Evolutionary conservation across 1,140 invertebrate species (phyloP), one percentile per base, ranked within the genome.

Genomic region (Pectinophora gossypiella): DNA sequence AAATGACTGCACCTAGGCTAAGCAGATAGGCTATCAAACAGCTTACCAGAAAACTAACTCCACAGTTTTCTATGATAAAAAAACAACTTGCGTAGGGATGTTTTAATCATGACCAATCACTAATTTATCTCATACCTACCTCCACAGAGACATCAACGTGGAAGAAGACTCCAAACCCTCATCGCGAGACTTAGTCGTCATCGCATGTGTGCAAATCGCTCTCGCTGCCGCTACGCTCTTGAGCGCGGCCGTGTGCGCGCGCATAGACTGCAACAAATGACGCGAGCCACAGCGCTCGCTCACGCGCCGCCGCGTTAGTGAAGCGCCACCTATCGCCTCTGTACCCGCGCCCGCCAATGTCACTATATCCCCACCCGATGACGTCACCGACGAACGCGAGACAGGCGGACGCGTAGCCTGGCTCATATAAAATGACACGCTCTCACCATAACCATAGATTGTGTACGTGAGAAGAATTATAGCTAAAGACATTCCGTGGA

Each of bases 201-300:
- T 86, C 38, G 83, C 81, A 4, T 72, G 69, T 40, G 73, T 86
- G 4, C 83, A 86, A 64, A 85, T 83, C 49, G 65, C 66, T 7
- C 58, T 86, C 0, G 77, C 81, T 1, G 58, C 54, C 12, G 66
- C 78, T 0, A 85, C 83, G 2, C 64, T 87, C 0, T 47, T 83
- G 1, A 84, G 75, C 56, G 78, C 78, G 0, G 72, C 72, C 2
- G 55, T 82, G 4, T 83, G 76, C 56, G 75, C 72, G 0, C 64
- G 75, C 10, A 85, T 84, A 32, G 80, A 83, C 59, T 77, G 68
- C 40, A 65, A 32, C 45, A 59, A 66, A 68, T 85, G 72, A 87
- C 76, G 61, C 44, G 78, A 75, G 46, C 72, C 73, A 0, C 47
- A 67, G 68, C 75, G 81, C 52, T 48, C 75, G 54, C 73, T 79